Conservation (phyloP, 1,140 invertebrate genomes). For the Calosoma granatense region DNA sequence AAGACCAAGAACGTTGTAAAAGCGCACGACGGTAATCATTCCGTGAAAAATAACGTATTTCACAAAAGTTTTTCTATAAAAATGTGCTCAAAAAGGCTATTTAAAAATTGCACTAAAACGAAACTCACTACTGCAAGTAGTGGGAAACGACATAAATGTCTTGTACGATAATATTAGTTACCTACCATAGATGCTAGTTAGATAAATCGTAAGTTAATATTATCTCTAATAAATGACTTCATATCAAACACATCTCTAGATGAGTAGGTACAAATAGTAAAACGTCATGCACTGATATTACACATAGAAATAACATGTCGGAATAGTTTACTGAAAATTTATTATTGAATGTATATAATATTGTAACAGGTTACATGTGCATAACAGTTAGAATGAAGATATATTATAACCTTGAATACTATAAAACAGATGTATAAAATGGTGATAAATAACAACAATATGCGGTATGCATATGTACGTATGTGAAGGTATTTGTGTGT, state of each 20-base stretch:
- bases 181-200: not conserved
- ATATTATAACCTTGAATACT: not conserved
- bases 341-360: not conserved
- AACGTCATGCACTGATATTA: not conserved
- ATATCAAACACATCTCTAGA: not conserved
- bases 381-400: not conserved
- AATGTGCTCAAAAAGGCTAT: not conserved
- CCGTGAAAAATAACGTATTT: not conserved
- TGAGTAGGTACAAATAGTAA: not conserved
- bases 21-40: not conserved
- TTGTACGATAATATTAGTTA: not conserved
- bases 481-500: not conserved
- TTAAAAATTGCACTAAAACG: slow-evolving; percentile 1
- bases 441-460: not conserved
- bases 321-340: no score
- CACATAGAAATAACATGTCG: not conserved
- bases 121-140: not conserved
- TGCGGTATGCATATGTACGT: no score
- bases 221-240: not conserved
- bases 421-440: slow-evolving; percentile 1
- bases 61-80: not conserved
- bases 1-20: not conserved
- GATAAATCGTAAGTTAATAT: not conserved
- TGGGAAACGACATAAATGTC: not conserved
- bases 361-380: not conserved